These are phyloP conservation scores for Argopecten irradians DNA, from an alignment of 1,140 invertebrate species.

Conservation along the genomic window DNA sequence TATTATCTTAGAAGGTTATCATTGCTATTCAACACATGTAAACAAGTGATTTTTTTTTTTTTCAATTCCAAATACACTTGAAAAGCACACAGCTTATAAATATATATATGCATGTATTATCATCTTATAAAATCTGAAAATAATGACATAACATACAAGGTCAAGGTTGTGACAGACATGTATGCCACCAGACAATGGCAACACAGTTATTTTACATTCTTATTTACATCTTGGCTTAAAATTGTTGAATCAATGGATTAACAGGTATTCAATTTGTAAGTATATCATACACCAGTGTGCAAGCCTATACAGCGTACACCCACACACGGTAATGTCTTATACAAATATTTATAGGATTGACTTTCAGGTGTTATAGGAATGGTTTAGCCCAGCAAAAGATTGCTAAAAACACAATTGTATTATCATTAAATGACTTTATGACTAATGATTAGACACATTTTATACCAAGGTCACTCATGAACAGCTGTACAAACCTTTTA, in stretches of 20 bases:
- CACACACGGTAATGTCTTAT: neutral
- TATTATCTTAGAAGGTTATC: neutral
- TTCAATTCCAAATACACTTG: too few relatives aligned
- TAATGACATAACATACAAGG: too few relatives aligned
- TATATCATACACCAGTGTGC: neutral
- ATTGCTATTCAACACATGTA: neutral
- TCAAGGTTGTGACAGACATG: too few relatives aligned
- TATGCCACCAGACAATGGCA: too few relatives aligned
- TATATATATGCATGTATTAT: too few relatives aligned
- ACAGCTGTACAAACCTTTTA: neutral
- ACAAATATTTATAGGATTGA: neutral
- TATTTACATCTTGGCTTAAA: neutral
- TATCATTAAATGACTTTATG: neutral
- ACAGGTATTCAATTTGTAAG: neutral
- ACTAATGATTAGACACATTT: neutral
- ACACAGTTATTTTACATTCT: too few relatives aligned
- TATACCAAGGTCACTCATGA: neutral
- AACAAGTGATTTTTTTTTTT: neutral
- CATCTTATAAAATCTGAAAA: too few relatives aligned
- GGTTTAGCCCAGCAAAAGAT: neutral
- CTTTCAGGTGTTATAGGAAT: neutral
- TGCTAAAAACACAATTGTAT: neutral
- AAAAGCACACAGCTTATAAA: too few relatives aligned
- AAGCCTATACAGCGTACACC: neutral
- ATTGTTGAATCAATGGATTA: neutral